Conservation (phyloP, 2,888 invertebrate genomes). For the Andricus curvator region DNA sequence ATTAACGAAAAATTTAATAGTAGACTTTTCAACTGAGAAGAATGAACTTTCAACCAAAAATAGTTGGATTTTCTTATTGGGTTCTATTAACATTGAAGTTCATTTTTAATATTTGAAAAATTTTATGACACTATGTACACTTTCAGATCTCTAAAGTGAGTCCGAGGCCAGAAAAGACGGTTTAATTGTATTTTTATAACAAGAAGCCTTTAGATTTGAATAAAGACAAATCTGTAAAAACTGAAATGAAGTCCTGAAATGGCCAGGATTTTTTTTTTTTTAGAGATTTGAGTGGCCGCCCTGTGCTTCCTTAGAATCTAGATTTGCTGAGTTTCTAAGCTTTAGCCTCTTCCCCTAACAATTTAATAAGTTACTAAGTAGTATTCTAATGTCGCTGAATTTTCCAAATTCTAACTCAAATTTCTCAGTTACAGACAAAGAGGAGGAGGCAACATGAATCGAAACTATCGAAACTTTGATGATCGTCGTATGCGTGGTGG, state of each 20-base stretch:
- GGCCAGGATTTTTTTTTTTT: background rate
- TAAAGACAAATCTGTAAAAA: background rate
- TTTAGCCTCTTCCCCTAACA: constrained; percentile 25
- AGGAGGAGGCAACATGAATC: constrained; percentile 21
- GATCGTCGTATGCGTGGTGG: constrained; percentile 32
- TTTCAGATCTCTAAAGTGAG: too few relatives aligned
- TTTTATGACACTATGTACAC: too few relatives aligned
- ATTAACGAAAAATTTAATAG: too few relatives aligned
- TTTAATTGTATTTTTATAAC: background rate
- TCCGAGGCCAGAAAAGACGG: too few relatives aligned
- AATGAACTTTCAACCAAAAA: too few relatives aligned
- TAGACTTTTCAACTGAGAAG: too few relatives aligned
- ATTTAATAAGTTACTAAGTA: background rate
- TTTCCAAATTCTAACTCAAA: background rate
- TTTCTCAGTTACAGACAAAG: constrained; percentile 35
- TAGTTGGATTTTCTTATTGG: too few relatives aligned
- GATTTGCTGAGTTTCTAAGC: constrained; percentile 1
- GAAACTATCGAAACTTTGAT: constrained; percentile 28
- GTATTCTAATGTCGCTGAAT: background rate
- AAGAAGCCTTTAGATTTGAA: background rate
- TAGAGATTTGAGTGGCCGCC: background rate
- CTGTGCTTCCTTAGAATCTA: background rate
- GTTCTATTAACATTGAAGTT: too few relatives aligned
- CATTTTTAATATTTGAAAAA: too few relatives aligned
- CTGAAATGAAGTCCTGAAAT: background rate